These are phyloP conservation scores for Sebastes nivosus DNA, from an alignment of 2,797 vertebrate genomes.

Conservation along the genomic window DNA sequence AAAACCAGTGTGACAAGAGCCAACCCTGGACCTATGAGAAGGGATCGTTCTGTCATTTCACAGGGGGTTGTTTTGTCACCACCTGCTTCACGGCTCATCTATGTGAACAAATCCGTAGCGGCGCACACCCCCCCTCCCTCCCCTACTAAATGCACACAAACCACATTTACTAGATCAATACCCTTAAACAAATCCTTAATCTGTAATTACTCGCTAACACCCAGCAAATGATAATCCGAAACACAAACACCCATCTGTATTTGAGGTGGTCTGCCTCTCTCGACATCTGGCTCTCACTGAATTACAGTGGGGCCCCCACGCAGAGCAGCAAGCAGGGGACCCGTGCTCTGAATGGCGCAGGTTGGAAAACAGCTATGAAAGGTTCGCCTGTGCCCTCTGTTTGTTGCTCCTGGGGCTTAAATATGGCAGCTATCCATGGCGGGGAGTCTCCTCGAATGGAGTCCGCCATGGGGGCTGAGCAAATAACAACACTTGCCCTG, in stretches of 20 bases:
- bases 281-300: conserved; percentile 60
- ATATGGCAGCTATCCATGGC: conserved; percentile 55
- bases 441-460: conserved; percentile 42
- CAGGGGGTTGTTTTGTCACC: conserved; percentile 13
- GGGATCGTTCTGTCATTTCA: conserved; percentile 15
- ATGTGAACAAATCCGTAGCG: not conserved
- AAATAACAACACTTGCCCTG: conserved; percentile 71
- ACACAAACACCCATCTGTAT: conserved; percentile 52
- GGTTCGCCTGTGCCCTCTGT: conserved; percentile 20
- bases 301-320: conserved; percentile 42
- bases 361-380: conserved; percentile 40
- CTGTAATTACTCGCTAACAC: conserved; percentile 37
- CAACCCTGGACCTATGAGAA: conserved; percentile 7
- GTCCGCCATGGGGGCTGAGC: conserved; percentile 54
- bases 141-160: conserved; percentile 2
- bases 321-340: conserved; percentile 29
- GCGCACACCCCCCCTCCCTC: not conserved
- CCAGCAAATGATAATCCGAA: conserved; percentile 34
- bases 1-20: conserved; percentile 25
- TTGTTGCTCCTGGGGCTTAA: conserved; percentile 43
- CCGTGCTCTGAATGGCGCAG: conserved; percentile 34
- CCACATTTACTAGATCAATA: conserved; percentile 27
- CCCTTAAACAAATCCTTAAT: conserved; percentile 42
- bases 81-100: conserved; percentile 31
- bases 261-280: conserved; percentile 35